A percentile compares a stretch with the other conserved stretches of the same genome.
Evolutionary conservation across 2,888 invertebrate genomes (phyloP).

Genomic region (Oscheius sp.): DNA sequence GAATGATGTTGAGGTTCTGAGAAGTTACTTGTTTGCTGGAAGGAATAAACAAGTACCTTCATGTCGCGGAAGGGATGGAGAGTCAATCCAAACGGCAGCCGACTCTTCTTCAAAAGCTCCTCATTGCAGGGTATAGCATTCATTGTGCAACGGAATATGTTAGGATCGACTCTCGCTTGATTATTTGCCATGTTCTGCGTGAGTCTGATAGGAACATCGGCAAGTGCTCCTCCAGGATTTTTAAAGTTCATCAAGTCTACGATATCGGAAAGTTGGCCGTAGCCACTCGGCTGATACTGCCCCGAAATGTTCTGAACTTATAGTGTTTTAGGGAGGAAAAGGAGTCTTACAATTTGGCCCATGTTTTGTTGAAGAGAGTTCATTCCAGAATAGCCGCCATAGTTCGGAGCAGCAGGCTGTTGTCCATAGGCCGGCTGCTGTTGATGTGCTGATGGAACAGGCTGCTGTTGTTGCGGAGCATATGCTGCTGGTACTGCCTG

Average conservation of each 20-base stretch:
- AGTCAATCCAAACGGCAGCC: slow-evolving; percentile 92
- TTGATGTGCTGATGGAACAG: slow-evolving; percentile 17
- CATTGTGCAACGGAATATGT: slow-evolving; percentile 91
- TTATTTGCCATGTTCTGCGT: slow-evolving; percentile 47
- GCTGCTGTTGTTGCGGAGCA: slow-evolving; percentile 10
- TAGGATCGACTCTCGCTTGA: slow-evolving; percentile 48
- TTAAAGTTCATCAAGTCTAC: slow-evolving; percentile 50
- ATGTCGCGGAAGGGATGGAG: slow-evolving; percentile 98
- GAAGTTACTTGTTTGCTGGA: not conserved
- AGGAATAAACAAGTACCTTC: slow-evolving; percentile 78
- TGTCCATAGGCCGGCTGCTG: slow-evolving; percentile 40
- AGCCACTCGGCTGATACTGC: slow-evolving; percentile 24
- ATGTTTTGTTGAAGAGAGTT: slow-evolving; percentile 40
- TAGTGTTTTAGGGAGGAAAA: not conserved
- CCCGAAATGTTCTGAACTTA: slow-evolving; percentile 11
- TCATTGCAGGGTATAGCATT: slow-evolving; percentile 89
- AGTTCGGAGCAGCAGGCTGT: not conserved
- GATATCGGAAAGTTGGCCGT: slow-evolving; percentile 26
- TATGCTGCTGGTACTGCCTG: not conserved
- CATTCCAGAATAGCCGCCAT: slow-evolving; percentile 8
- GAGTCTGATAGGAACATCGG: slow-evolving; percentile 46
- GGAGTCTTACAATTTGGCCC: slow-evolving; percentile 43
- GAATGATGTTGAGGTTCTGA: slow-evolving; percentile 94
- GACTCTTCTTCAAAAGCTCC: slow-evolving; percentile 89
- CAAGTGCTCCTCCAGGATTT: slow-evolving; percentile 43